Evolutionary conservation across 2,113 vertebrate species (phyloP).

Genomic region (Mirounga angustirostris): DNA sequence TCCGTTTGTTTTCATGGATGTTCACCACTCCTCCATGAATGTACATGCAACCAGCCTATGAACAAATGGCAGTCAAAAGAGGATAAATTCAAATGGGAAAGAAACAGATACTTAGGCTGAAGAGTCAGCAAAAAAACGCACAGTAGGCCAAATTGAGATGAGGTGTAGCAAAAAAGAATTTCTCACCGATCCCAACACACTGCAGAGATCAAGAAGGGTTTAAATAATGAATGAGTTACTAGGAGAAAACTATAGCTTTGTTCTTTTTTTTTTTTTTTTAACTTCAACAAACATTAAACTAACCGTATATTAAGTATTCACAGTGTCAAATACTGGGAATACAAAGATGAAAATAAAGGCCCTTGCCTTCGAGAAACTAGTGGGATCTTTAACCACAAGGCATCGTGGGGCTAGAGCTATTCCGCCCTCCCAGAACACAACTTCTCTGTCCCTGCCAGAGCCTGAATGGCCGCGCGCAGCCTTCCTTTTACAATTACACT

Average conservation of each 20-base stretch:
- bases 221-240: not conserved
- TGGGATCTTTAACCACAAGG: not conserved
- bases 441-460: not conserved
- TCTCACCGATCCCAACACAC: not conserved
- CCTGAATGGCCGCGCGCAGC: not conserved
- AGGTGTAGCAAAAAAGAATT: not conserved
- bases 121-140: not conserved
- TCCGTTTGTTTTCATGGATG: conserved; percentile 98
- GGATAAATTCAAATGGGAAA: conserved; percentile 47
- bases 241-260: not conserved
- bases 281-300: conserved; percentile 28
- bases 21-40: conserved; percentile 98
- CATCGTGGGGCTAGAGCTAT: not conserved
- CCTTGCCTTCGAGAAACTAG: not conserved
- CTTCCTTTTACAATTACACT: not conserved
- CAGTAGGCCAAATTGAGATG: not conserved
- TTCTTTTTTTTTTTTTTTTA: not conserved
- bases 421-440: not conserved
- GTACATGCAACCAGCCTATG: conserved; percentile 98
- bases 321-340: not conserved
- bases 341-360: conserved; percentile 49
- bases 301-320: not conserved
- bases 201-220: not conserved
- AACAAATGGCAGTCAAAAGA: conserved; percentile 44
- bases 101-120: not conserved